A percentile compares a stretch with the other conserved stretches of the same genome.
These are phyloP conservation scores for Denticeps clupeoides DNA, from an alignment of 2,797 vertebrate genomes.

Conservation along the genomic window DNA sequence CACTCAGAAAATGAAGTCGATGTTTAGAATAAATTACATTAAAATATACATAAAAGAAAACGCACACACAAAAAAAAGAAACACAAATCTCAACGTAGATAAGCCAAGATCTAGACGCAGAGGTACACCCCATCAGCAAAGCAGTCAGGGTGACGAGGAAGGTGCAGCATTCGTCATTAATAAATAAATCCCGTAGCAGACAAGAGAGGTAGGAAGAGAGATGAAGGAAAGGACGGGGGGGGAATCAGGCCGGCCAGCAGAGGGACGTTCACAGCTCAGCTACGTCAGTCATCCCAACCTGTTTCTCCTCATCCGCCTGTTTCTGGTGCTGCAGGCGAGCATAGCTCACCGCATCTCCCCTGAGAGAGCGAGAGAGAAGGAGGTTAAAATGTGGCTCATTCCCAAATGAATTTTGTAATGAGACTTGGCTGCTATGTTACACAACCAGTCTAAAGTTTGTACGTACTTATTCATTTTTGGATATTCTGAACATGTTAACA, in stretches of 20 bases:
- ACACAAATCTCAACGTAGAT: constrained; percentile 4
- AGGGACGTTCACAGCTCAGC: constrained; percentile 55
- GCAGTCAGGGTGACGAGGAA: constrained; percentile 2
- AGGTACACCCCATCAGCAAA: too few relatives aligned
- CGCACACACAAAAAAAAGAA: not conserved
- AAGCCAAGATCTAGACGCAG: not conserved
- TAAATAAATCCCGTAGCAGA: constrained; percentile 10
- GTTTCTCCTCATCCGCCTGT: constrained; percentile 75
- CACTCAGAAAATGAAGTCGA: too few relatives aligned
- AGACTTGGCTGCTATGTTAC: too few relatives aligned
- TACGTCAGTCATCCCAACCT: constrained; percentile 52
- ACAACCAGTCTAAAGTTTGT: too few relatives aligned
- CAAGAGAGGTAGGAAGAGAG: constrained; percentile 4
- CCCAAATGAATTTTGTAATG: too few relatives aligned
- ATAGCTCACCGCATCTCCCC: constrained; percentile 84
- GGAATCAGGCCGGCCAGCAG: not conserved
- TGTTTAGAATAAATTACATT: too few relatives aligned
- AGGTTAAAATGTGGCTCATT: constrained; percentile 10
- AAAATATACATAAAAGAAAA: too few relatives aligned
- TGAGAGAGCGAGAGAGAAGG: constrained; percentile 29
- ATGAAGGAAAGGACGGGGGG: not conserved
- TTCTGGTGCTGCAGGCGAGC: constrained; percentile 84
- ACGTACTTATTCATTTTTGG: too few relatives aligned
- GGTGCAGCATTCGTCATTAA: not conserved
- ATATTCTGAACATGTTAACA: too few relatives aligned